phyloP scores from a whole-genome alignment of 92 coral and sea anemone genomes.

The Porites evermanni region DNA sequence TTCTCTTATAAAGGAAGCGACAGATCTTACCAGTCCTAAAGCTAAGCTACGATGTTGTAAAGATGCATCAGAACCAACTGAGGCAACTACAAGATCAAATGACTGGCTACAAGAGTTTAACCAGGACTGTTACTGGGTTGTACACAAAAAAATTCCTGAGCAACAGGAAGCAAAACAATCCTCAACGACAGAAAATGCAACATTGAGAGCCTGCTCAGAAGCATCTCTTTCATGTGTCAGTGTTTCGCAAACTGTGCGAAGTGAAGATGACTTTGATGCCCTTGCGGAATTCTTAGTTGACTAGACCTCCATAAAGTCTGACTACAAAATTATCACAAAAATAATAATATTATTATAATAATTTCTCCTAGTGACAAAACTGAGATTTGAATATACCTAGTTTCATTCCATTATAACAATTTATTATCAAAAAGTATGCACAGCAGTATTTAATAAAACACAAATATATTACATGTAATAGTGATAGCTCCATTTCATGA shows the following conservation, averaged over 20 bases:
- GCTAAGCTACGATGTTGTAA: slow-evolving; percentile 17
- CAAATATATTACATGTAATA: too few relatives aligned
- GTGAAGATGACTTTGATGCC: slow-evolving; percentile 54
- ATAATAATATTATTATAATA: too few relatives aligned
- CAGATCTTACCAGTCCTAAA: slow-evolving; percentile 19
- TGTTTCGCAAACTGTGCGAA: not conserved
- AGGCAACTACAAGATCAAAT: slow-evolving; percentile 10
- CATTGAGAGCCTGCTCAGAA: not conserved
- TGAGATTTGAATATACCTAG: too few relatives aligned
- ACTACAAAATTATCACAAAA: not conserved
- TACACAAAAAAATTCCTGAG: not conserved
- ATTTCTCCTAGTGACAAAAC: too few relatives aligned
- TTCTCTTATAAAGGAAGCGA: not conserved
- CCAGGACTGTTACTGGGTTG: slow-evolving; percentile 52
- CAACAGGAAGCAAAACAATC: not conserved
- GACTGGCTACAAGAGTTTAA: slow-evolving; percentile 60
- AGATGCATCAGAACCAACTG: not conserved
- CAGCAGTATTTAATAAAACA: too few relatives aligned
- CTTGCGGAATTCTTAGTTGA: slow-evolving; percentile 31
- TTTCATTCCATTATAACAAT: too few relatives aligned
- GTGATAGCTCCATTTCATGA: too few relatives aligned
- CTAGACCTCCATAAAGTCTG: not conserved
- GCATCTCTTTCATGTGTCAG: not conserved
- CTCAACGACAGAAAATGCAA: not conserved
- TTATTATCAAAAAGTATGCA: too few relatives aligned